Conservation (phyloP, 2,797 vertebrate genomes). For the Glossophaga mutica region DNA sequence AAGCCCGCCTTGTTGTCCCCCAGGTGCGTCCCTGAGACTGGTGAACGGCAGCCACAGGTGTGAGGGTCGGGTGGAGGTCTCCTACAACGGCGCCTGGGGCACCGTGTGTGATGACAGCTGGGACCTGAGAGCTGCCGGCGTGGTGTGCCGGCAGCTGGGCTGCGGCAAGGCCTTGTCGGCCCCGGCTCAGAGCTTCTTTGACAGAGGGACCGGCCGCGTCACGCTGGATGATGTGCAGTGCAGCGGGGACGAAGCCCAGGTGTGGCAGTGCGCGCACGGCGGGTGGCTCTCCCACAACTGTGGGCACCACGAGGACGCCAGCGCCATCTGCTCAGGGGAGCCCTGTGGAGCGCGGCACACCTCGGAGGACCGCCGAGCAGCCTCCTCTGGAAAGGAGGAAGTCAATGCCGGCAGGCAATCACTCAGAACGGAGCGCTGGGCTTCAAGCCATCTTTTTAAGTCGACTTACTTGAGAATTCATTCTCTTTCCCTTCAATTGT, state of each 20-base stretch:
- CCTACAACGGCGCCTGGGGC: conserved; percentile 57
- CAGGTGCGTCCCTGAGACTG: conserved; percentile 45
- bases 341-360: fast-evolving
- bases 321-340: conserved; percentile 64
- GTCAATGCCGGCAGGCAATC: not conserved
- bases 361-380: too few species aligned
- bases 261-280: conserved; percentile 57
- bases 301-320: conserved; percentile 40
- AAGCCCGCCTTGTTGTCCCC: not conserved
- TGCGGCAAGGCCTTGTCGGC: conserved; percentile 50
- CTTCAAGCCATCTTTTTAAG: not conserved
- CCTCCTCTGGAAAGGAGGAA: not conserved
- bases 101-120: conserved; percentile 65
- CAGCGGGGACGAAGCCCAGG: not conserved
- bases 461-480: not conserved
- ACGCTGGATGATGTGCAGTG: conserved; percentile 38
- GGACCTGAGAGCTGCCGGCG: conserved; percentile 45
- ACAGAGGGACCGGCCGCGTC: conserved; percentile 17
- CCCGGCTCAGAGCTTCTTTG: conserved; percentile 37
- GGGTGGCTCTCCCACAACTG: conserved; percentile 66
- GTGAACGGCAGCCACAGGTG: conserved; percentile 56
- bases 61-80: conserved; percentile 66
- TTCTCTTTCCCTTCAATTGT: not conserved
- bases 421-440: not conserved
- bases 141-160: conserved; percentile 64